phyloP scores from a whole-genome alignment of 1,140 invertebrate genomes.

The Drosophila mayri region DNA sequence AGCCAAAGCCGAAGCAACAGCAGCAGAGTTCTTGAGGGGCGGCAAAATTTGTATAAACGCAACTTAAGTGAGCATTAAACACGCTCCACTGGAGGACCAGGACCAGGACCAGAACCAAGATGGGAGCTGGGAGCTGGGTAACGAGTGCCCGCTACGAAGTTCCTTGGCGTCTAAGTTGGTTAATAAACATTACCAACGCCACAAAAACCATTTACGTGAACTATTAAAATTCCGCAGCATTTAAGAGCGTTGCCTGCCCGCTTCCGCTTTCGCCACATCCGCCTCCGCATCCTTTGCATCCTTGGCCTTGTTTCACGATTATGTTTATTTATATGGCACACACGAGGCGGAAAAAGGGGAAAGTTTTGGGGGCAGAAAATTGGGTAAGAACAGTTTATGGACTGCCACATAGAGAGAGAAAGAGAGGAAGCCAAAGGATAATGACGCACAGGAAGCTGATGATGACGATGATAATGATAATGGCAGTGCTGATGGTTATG shows the following conservation, averaged over 20 bases:
- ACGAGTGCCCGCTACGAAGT: slow-evolving; percentile 5
- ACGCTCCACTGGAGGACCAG: slow-evolving; percentile 69
- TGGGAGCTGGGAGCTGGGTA: background rate
- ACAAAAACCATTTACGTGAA: slow-evolving; percentile 81
- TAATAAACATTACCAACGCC: slow-evolving; percentile 83
- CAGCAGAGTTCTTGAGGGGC: slow-evolving; percentile 16
- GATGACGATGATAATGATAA: background rate
- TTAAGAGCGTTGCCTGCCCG: slow-evolving; percentile 60
- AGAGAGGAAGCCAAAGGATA: no score
- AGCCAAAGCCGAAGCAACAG: slow-evolving; percentile 5
- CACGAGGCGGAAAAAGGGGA: slow-evolving; percentile 16
- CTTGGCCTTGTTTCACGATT: slow-evolving; percentile 67
- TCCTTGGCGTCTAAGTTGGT: slow-evolving; percentile 68
- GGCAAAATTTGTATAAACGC: slow-evolving; percentile 79
- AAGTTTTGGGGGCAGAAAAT: slow-evolving; percentile 3
- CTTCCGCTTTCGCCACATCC: background rate
- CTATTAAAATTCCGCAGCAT: slow-evolving; percentile 80
- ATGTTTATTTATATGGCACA: slow-evolving; percentile 76
- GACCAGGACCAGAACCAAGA: background rate
- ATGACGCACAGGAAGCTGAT: background rate
- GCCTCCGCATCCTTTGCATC: slow-evolving; percentile 5
- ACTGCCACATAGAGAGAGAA: slow-evolving; percentile 3
- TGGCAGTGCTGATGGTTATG: slow-evolving; percentile 3
- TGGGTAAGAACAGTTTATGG: slow-evolving; percentile 21
- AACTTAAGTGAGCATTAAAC: slow-evolving; percentile 83